Base-by-base conservation (phyloP, 2,888 invertebrate species). In the Aphodius sticticus region DNA sequence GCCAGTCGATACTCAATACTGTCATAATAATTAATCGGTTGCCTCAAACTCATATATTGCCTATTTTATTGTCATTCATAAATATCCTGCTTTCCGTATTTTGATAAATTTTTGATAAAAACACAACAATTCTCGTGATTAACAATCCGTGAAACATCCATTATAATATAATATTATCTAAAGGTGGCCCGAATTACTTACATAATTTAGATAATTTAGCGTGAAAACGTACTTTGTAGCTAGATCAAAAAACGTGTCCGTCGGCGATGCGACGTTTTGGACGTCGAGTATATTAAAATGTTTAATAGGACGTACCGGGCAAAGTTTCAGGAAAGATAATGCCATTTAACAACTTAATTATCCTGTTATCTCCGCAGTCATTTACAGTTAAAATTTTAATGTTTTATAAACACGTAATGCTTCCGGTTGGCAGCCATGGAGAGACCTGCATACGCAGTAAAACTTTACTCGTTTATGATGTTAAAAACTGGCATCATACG, bases 381-480 rank as follows among this genome's bases (percentile, higher is more conserved):
- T 77, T 79, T 79, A 74, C 74, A 77, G 74, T 77, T 77, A 79
- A 79, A 79, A 79, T 77, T 77, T 77, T 79, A 77, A 79, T 79
- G 79, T 79, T 79, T 79, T 79, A 79, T 77, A 79, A 79, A 79
- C 79, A 79, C 79, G 79, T 77, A 79, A 79, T 74, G 76, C 38
- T 15, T 76, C 74, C 36, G 36, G 35, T 35, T 35, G 16, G n/a
- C 37, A 74, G n/a, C 74, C 74, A 53, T 1, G 53, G 9, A 53
- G 53, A 53, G 12, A 53, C 53, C 7, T 53, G 53, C 53, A 53
- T 5, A 53, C 53, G 53, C 53, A 53, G 53, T 53, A 53, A 53
- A 53, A 53, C 9, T 53, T 53, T 53, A 7, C 53, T 5, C 53
- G 53, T 53, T 53, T 53, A 53, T 53, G 53, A 53, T 12, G 53